A percentile compares a stretch with the other conserved stretches of the same genome.
Conservation (phyloP, 2,797 vertebrate species). For the Bradypodion ventrale region DNA sequence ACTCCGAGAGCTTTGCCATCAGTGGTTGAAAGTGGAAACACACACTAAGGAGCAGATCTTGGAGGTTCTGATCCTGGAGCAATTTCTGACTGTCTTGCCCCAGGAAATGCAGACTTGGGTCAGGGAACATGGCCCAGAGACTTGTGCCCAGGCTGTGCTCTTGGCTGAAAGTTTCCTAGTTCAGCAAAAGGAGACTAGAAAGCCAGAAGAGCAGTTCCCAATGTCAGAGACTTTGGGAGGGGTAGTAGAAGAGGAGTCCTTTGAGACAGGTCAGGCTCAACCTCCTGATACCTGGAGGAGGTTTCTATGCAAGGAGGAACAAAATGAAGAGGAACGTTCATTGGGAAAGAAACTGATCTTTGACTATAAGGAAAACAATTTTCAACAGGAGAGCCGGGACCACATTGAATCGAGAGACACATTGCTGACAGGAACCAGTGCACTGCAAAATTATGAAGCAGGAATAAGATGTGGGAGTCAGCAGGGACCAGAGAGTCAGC, state of each 20-base stretch:
- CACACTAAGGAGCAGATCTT: slow-evolving; percentile 10
- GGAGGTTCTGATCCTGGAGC: slow-evolving; percentile 1
- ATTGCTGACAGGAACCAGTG: background rate
- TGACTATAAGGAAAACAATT: background rate
- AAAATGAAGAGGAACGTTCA: slow-evolving; percentile 19
- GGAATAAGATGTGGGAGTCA: background rate
- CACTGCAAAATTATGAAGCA: background rate
- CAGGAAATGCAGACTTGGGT: background rate
- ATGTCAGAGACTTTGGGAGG: background rate
- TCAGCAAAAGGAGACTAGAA: background rate
- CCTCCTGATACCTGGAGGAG: background rate
- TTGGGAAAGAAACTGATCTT: background rate
- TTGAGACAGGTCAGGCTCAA: background rate
- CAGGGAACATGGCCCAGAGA: background rate
- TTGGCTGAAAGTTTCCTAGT: background rate
- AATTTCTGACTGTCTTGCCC: slow-evolving; percentile 3
- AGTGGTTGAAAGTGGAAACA: slow-evolving; percentile 4
- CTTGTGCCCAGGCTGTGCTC: background rate
- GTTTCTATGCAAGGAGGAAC: slow-evolving; percentile 43
- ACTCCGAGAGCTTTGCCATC: background rate
- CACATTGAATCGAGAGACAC: background rate
- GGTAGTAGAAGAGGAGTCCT: too few species aligned
- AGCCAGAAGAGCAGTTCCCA: background rate
- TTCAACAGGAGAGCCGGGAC: background rate
- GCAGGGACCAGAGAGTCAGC: background rate